Evolutionary conservation across 2,888 invertebrate genomes (phyloP).

Genomic region (Podotricha telesiphe): DNA sequence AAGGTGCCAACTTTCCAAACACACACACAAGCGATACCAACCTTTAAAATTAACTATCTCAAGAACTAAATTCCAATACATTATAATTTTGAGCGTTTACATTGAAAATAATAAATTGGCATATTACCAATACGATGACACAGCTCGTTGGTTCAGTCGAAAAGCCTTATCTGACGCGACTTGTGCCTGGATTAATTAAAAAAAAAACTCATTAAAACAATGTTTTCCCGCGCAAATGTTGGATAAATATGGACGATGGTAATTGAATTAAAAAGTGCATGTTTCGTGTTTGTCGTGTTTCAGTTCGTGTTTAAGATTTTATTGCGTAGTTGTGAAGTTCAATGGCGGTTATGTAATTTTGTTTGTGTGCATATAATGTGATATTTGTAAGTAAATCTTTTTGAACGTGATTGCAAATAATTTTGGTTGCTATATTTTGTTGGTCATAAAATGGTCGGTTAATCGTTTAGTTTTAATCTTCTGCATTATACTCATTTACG

Average conservation of each 20-base stretch:
- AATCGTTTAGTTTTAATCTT: too few relatives aligned
- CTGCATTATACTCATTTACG: too few relatives aligned
- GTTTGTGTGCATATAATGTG: conserved; percentile 45
- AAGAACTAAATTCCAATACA: conserved; percentile 10
- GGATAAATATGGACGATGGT: conserved; percentile 73
- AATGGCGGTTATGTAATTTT: conserved; percentile 70
- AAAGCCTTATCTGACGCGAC: conserved; percentile 55
- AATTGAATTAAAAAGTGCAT: conserved; percentile 50
- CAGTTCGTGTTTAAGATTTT: conserved; percentile 49
- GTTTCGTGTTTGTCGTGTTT: conserved; percentile 55
- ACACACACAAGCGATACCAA: conserved; percentile 26
- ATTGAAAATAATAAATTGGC: conserved; percentile 55
- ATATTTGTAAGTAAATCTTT: too few relatives aligned
- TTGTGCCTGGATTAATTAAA: conserved; percentile 50
- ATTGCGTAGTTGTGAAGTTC: conserved; percentile 60
- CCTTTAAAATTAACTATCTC: not conserved
- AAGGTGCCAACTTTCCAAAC: conserved; percentile 57
- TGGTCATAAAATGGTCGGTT: too few relatives aligned
- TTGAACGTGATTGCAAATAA: too few relatives aligned
- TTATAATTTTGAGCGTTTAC: conserved; percentile 20
- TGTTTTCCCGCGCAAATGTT: conserved; percentile 66
- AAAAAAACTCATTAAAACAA: conserved; percentile 56
- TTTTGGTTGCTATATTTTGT: too few relatives aligned
- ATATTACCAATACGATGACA: conserved; percentile 63
- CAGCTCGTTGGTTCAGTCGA: conserved; percentile 58